Evolutionary conservation across 2,888 invertebrate genomes (phyloP).

Genomic region (Brachynemurus nebulosus): DNA sequence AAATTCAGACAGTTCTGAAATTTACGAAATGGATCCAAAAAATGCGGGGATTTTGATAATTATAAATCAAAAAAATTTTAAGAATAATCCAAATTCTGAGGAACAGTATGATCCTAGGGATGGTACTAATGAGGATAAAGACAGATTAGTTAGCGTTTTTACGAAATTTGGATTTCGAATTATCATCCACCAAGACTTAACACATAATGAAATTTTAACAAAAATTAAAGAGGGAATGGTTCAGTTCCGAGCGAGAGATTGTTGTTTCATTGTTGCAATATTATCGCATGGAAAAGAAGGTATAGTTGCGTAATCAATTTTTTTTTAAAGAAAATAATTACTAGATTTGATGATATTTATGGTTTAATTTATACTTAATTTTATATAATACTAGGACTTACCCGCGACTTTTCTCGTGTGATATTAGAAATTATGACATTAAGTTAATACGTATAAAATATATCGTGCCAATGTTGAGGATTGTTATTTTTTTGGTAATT

Average conservation of each 20-base stretch:
- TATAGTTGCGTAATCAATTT: constrained; percentile 14
- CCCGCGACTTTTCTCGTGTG: no score
- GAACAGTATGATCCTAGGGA: constrained; percentile 29
- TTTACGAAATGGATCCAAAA: constrained; percentile 23
- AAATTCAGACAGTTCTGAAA: no score
- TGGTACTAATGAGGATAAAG: constrained; percentile 29
- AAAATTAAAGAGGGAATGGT: constrained; percentile 22
- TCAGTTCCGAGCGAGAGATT: constrained; percentile 22
- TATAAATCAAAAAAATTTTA: constrained; percentile 29
- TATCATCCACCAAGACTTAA: constrained; percentile 23
- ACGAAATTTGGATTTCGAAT: constrained; percentile 28
- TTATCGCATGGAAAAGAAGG: constrained; percentile 32
- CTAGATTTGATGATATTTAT: background rate
- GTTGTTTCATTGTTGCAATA: constrained; percentile 32
- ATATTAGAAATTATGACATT: no score
- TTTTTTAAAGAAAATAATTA: background rate
- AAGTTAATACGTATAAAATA: no score
- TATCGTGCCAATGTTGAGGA: no score
- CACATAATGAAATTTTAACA: constrained; percentile 22
- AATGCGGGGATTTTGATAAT: constrained; percentile 30
- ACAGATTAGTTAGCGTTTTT: constrained; percentile 27
- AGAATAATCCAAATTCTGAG: constrained; percentile 20
- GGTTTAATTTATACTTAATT: no score
- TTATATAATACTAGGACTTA: no score
- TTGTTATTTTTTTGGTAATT: no score